These are phyloP conservation scores for Euproctis similis DNA, from an alignment of 2,888 invertebrate genomes.

Conservation along the genomic window DNA sequence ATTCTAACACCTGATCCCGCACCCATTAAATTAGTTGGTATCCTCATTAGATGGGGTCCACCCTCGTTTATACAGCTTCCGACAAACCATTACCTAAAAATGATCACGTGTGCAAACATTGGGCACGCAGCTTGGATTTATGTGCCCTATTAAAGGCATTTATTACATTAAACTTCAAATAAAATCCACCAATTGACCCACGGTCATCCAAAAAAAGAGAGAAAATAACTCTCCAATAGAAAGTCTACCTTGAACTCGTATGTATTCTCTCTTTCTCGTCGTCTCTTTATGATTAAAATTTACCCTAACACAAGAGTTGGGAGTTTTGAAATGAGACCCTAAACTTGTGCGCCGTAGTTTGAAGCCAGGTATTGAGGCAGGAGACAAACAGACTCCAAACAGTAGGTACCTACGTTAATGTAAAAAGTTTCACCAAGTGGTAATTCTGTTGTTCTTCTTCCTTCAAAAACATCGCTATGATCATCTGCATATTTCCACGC, in stretches of 20 bases:
- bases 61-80: slow-evolving; percentile 23
- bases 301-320: slow-evolving; percentile 37
- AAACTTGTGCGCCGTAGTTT: slow-evolving; percentile 57
- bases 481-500: slow-evolving; percentile 28
- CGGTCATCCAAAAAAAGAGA: slow-evolving; percentile 31
- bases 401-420: slow-evolving; percentile 54
- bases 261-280: slow-evolving; percentile 54
- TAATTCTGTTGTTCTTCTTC: slow-evolving; percentile 53
- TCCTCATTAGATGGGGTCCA: slow-evolving; percentile 21
- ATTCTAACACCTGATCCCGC: slow-evolving; percentile 19
- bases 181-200: slow-evolving; percentile 24
- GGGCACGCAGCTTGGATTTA: slow-evolving; percentile 21
- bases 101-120: slow-evolving; percentile 21
- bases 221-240: slow-evolving; percentile 42
- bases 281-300: slow-evolving; percentile 69
- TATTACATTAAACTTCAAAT: slow-evolving; percentile 25
- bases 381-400: slow-evolving; percentile 55
- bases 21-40: slow-evolving; percentile 21
- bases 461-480: slow-evolving; percentile 52
- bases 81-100: slow-evolving; percentile 23
- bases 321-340: slow-evolving; percentile 62
- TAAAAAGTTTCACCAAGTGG: slow-evolving; percentile 57
- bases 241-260: slow-evolving; percentile 50
- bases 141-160: slow-evolving; percentile 26
- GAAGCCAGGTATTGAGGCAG: slow-evolving; percentile 50